Conservation (phyloP, 2,113 vertebrate species). For the Gopherus flavomarginatus region DNA sequence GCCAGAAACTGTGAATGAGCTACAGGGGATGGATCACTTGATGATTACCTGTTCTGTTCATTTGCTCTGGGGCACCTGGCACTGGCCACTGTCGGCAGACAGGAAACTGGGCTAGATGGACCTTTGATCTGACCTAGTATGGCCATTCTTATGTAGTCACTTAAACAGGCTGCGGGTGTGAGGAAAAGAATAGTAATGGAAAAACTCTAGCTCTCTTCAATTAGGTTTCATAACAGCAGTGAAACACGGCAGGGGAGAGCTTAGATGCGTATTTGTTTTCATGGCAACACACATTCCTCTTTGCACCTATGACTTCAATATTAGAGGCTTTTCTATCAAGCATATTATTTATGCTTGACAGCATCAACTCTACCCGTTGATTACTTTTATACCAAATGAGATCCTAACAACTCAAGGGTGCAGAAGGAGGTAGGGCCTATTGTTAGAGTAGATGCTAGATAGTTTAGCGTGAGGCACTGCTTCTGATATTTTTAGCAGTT, state of each 20-base stretch:
- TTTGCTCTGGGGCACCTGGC: too few species aligned
- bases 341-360: background rate
- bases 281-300: background rate
- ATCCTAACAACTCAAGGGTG: background rate
- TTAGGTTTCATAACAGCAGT: background rate
- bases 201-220: background rate
- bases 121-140: too few species aligned
- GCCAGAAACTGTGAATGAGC: too few species aligned
- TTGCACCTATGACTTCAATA: constrained; percentile 1
- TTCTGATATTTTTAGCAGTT: constrained; percentile 9
- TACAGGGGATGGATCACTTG: too few species aligned
- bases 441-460: background rate
- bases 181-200: background rate
- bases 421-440: background rate
- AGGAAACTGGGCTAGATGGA: too few species aligned
- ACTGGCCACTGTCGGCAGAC: too few species aligned
- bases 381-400: constrained; percentile 30
- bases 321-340: constrained; percentile 27
- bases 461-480: background rate
- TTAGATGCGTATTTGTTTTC: background rate
- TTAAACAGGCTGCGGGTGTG: accelerated
- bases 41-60: too few species aligned
- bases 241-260: background rate
- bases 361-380: background rate
- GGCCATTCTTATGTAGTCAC: background rate